A percentile compares a stretch with the other conserved stretches of the same genome.
Evolutionary conservation across 2,113 vertebrate species (phyloP).

Genomic region (Myxocyprinus asiaticus): DNA sequence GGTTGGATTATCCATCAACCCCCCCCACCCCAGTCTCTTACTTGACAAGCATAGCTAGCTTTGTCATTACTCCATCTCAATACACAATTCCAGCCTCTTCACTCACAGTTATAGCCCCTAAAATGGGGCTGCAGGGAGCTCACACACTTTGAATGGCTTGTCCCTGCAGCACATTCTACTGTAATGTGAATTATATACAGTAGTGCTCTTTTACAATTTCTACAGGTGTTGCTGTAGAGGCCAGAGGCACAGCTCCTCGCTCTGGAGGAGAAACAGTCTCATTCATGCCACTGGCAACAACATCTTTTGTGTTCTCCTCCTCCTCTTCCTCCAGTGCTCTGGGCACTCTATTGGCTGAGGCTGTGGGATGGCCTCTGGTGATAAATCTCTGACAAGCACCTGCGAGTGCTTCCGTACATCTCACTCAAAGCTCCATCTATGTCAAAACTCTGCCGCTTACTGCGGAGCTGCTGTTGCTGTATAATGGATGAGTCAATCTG

Average conservation of each 20-base stretch:
- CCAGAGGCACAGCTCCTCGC: background rate
- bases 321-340: background rate
- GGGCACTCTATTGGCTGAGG: constrained; percentile 24
- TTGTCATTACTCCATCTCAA: constrained; percentile 27
- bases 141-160: background rate
- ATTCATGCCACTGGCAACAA: constrained; percentile 2
- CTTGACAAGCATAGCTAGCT: constrained; percentile 5
- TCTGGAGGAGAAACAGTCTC: constrained; percentile 1
- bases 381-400: constrained; percentile 41
- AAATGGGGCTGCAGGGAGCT: background rate
- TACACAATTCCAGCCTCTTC: constrained; percentile 13
- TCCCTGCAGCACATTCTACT: constrained; percentile 25
- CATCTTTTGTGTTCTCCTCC: constrained; percentile 13
- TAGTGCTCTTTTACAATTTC: constrained; percentile 33
- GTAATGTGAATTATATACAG: constrained; percentile 39
- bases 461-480: constrained; percentile 1
- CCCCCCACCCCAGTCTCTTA: background rate
- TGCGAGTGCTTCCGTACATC: constrained; percentile 7
- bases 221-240: background rate
- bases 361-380: constrained; percentile 14
- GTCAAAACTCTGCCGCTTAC: constrained; percentile 22
- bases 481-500: constrained; percentile 1
- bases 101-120: background rate
- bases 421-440: constrained; percentile 19
- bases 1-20: constrained; percentile 29